phyloP scores from a whole-genome alignment of 2,888 invertebrate genomes.

The Hetaerina titia region DNA sequence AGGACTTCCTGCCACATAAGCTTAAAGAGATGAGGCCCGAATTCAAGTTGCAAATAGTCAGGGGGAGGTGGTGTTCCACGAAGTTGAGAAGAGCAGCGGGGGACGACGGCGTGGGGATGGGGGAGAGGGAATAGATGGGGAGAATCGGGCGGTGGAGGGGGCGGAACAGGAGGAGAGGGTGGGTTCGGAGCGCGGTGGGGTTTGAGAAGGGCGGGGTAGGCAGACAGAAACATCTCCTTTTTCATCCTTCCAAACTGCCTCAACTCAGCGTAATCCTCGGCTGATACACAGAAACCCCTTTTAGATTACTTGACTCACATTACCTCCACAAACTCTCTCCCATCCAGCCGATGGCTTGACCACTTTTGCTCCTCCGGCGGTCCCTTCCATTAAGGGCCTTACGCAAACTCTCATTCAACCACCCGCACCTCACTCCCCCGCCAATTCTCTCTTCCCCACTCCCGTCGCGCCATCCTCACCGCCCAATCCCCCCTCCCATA shows the following conservation, averaged over 20 bases:
- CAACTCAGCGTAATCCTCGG: constrained; percentile 51
- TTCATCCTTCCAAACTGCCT: constrained; percentile 53
- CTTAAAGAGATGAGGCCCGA: constrained; percentile 4
- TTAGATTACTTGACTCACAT: constrained; percentile 61
- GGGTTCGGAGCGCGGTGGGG: neutral
- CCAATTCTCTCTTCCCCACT: no score
- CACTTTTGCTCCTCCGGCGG: constrained; percentile 56
- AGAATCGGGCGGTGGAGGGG: neutral
- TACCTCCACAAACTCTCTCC: constrained; percentile 54
- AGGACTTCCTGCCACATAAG: neutral
- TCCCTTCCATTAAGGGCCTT: constrained; percentile 61
- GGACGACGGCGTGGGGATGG: neutral
- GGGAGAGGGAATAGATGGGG: neutral
- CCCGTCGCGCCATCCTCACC: neutral
- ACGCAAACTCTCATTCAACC: constrained; percentile 41
- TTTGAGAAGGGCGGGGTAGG: neutral
- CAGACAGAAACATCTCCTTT: constrained; percentile 27
- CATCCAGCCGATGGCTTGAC: constrained; percentile 50
- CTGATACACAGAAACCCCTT: constrained; percentile 57
- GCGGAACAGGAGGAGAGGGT: neutral
- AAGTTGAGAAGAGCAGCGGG: constrained; percentile 10
- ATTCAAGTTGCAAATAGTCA: constrained; percentile 3
- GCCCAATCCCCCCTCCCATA: neutral
- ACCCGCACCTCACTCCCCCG: neutral
- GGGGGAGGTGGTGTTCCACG: neutral